Conservation (phyloP, 2,797 vertebrate genomes). For the Acropternis orthonyx region DNA sequence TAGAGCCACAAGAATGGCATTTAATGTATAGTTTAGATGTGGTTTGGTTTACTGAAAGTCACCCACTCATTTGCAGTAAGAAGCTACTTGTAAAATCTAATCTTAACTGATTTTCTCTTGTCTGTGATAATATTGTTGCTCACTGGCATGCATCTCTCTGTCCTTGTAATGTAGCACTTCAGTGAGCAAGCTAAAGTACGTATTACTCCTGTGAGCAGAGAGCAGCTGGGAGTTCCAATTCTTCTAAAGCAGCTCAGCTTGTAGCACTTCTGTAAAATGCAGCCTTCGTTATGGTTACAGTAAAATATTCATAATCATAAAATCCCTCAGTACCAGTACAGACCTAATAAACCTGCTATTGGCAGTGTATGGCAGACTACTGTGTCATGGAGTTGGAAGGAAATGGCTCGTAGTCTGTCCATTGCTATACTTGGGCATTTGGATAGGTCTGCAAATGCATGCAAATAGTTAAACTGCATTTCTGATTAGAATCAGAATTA, state of each 20-base stretch:
- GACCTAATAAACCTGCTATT: constrained; percentile 24
- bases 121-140: background rate
- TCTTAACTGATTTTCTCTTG: constrained; percentile 3
- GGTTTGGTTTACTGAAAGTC: background rate
- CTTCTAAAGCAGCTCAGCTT: constrained; percentile 38
- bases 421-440: background rate
- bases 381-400: constrained; percentile 1
- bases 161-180: constrained; percentile 48
- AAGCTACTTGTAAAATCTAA: constrained; percentile 5
- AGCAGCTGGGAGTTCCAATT: constrained; percentile 21
- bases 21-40: background rate
- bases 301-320: constrained; percentile 49
- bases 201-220: constrained; percentile 30
- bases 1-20: background rate
- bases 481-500: constrained; percentile 29
- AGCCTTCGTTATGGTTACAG: constrained; percentile 13
- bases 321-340: constrained; percentile 11
- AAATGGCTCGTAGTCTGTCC: background rate
- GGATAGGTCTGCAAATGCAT: background rate
- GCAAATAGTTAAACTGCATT: constrained; percentile 35
- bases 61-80: background rate
- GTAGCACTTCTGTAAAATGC: constrained; percentile 39
- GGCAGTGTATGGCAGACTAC: constrained; percentile 7
- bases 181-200: constrained; percentile 29
- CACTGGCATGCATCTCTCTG: constrained; percentile 2